Evolutionary conservation across 2,888 invertebrate species (phyloP), one percentile per base, ranked within the genome.

Genomic region (Chaetoderma sp.): DNA sequence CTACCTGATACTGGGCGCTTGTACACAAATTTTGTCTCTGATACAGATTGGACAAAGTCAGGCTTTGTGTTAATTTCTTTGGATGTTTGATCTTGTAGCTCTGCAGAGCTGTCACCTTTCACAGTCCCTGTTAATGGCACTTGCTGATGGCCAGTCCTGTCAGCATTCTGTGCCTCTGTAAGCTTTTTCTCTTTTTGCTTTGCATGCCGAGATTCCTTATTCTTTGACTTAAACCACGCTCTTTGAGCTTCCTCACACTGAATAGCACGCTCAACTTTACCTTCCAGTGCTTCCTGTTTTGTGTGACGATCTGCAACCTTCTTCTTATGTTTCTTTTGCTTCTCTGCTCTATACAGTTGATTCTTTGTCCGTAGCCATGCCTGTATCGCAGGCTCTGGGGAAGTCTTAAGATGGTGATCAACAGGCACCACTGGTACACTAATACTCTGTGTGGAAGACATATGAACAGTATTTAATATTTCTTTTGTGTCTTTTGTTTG

Each of bases 21-120:
- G 60, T 81, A 81, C 5, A 81, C 79, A 66, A 79, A 79, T 44
- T 78, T 79, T 4, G 79, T 75, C 21, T 74, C 72, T 27, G 77
- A 62, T 4, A 70, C 63, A n/a, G 60, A 63, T 0, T 65, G 67
- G 0, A 55, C 49, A 16, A 39, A 57, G 28, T 30, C 30, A 16
- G 18, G 47, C 1, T 30, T 36, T 13, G 25, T 27, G 27, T 45
- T 36, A 33, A 63, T 67, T 36, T 52, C 30, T 39, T 68, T 66
- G 4, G 68, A 39, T 36, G 72, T 70, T 18, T 67, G 67, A 10
- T 61, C 63, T 57, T 74, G 70, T 44, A 69, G 68, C 13, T 69
- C 63, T 8, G 55, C 49, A 18, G 67, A 61, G 57, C 65, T 56
- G 33, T 65, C 63, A 28, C 28, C 52, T 49, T 62, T 64, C 28